A percentile compares a stretch with the other conserved stretches of the same genome.
Conservation (phyloP, 2,888 invertebrate species). For the Cheilosia urbana region DNA sequence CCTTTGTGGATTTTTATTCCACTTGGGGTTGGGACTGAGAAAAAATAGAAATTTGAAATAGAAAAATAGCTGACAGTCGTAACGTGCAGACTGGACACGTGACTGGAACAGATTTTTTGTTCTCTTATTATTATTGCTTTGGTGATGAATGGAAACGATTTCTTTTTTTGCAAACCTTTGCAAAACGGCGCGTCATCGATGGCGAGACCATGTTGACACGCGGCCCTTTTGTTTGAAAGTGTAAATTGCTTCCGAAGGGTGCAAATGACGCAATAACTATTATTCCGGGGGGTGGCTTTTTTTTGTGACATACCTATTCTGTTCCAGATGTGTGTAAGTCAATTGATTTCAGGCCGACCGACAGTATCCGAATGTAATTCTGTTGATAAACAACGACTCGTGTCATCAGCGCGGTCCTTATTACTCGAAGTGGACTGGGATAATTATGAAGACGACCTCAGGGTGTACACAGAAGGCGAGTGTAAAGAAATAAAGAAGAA, state of each 20-base stretch:
- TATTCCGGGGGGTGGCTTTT: constrained; percentile 25
- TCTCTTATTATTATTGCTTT: constrained; percentile 20
- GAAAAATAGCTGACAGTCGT: constrained; percentile 38
- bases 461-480: too few species aligned
- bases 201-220: constrained; percentile 58
- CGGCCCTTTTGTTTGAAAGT: constrained; percentile 66
- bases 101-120: constrained; percentile 44
- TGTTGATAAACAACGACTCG: too few species aligned
- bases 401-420: too few species aligned
- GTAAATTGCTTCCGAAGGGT: constrained; percentile 70
- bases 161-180: constrained; percentile 9
- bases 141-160: constrained; percentile 40
- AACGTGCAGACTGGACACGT: constrained; percentile 54
- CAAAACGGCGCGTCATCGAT: constrained; percentile 21
- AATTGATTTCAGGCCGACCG: neutral
- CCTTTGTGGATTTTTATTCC: constrained; percentile 48
- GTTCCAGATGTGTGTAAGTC: neutral
- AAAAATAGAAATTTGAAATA: constrained; percentile 6
- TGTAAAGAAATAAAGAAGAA: too few species aligned
- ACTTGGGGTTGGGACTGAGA: constrained; percentile 34
- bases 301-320: neutral
- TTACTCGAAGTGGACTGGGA: too few species aligned
- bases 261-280: constrained; percentile 59
- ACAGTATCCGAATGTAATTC: too few species aligned
- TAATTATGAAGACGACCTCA: too few species aligned